Base-by-base conservation (phyloP, 1,140 invertebrate species). In the Eumaeus atala region DNA sequence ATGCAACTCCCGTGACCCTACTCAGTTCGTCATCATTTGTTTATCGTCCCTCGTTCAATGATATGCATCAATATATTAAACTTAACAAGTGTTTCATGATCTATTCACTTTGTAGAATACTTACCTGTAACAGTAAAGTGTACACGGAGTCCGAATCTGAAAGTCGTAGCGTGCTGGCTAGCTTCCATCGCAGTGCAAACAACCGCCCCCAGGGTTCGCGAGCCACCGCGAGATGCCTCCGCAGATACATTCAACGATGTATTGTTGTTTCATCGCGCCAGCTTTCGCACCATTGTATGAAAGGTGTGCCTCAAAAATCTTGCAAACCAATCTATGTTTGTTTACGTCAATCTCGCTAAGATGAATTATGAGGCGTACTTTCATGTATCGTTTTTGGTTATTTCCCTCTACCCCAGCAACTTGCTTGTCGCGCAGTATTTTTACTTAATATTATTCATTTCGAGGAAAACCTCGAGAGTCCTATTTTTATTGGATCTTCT, bases 241-340 rank as follows among this genome's bases (percentile, higher is more conserved):
- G 67, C 64, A 58, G 76, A 79, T 82, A 82, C 54, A 67, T 17
- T 35, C 69, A 78, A 82, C 73, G 77, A 79, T 58, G 77, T 72
- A 84, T 84, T 84, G 80, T 84, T 81, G 67, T 74, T 63, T 56
- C 64, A 65, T 67, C 77, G 79, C 70, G 80, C 76, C 73, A 84
- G 72, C 72, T 81, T 84, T 84, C 80, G 71, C 80, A 74, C 77
- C 80, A 84, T 84, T 84, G 77, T 84, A 60, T 61, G 44, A 48
- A 56, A 67, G 61, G 62, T 67, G 74, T 72, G 68, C 64, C 64
- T 56, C 65, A 67, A 77, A 74, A 68, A 83, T 81, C 79, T 65
- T 57, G 61, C 53, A 59, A 51, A 61, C 48, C 68, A 61, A 84
- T 80, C 76, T 77, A 6, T 28, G 70, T 83, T 81, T 81, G 80